Percentiles rank a stretch among this genome's conserved stretches.
Conservation (phyloP, 2,113 vertebrate species). For the Aramus guarauna region DNA sequence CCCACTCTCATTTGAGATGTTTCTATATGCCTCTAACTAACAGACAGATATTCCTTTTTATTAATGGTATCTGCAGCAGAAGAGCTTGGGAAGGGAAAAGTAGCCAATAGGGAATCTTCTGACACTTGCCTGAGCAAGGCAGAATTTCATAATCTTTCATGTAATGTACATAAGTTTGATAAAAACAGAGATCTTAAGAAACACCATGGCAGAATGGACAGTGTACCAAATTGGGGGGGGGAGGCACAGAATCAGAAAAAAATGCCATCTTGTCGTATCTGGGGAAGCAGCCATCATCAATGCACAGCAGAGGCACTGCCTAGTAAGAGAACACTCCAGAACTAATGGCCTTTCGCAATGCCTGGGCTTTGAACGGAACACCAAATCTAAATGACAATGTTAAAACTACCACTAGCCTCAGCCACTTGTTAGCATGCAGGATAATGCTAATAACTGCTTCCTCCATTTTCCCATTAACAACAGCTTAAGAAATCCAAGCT, state of each 20-base stretch:
- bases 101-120: neutral
- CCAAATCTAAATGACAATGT: fast-evolving
- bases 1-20: neutral
- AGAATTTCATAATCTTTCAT: neutral
- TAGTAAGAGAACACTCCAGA: neutral
- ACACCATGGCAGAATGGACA: neutral
- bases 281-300: neutral
- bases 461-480: neutral
- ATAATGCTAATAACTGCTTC: neutral
- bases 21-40: neutral
- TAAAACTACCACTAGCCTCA: neutral
- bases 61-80: neutral
- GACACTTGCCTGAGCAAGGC: neutral
- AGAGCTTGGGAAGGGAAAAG: neutral
- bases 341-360: neutral
- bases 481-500: neutral
- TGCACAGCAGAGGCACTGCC: neutral
- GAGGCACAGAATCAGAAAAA: neutral
- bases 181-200: neutral
- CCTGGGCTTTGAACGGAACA: neutral
- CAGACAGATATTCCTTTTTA: neutral
- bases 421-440: neutral
- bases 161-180: neutral
- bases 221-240: neutral
- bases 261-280: neutral